Percentiles rank a stretch among this genome's conserved stretches.
These are phyloP conservation scores for Caenorhabditis sulstoni DNA, from an alignment of 2,888 invertebrate genomes.

Conservation along the genomic window DNA sequence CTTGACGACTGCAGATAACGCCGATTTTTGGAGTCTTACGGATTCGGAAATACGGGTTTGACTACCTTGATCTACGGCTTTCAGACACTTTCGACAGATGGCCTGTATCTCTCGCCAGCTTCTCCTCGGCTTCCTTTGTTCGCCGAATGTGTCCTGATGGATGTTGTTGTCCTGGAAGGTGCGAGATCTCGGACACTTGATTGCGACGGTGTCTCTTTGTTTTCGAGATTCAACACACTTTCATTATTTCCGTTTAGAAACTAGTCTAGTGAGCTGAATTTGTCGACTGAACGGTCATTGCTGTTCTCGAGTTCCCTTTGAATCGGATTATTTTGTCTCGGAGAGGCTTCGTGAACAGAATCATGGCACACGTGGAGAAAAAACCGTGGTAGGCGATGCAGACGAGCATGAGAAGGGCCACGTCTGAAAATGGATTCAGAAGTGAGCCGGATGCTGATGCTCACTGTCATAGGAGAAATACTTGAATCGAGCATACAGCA, in stretches of 20 bases:
- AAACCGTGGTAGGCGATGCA: slow-evolving; percentile 14
- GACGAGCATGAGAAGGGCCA: not conserved
- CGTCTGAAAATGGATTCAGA: not conserved
- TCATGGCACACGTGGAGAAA: slow-evolving; percentile 13
- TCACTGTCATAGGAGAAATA: not conserved
- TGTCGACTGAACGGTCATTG: not conserved
- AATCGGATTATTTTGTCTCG: not conserved
- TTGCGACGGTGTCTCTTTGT: no score
- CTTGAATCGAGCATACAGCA: not conserved
- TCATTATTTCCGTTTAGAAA: no score
- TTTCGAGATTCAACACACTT: no score
- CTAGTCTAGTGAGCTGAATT: not conserved
- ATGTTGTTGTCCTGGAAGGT: not conserved
- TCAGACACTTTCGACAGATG: slow-evolving; percentile 3
- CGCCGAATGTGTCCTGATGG: not conserved
- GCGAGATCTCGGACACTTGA: not conserved
- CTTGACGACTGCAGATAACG: not conserved
- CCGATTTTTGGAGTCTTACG: slow-evolving; percentile 53
- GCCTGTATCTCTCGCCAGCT: not conserved
- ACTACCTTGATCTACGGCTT: slow-evolving; percentile 38
- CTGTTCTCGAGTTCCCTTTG: not conserved
- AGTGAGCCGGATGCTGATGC: no score
- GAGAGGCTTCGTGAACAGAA: slow-evolving; percentile 11
- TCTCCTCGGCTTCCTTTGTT: not conserved
- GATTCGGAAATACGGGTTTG: slow-evolving; percentile 45